Percentiles rank a stretch among this genome's conserved stretches.
phyloP scores from a whole-genome alignment of 1,140 invertebrate species.

The Aphelenchoides besseyi region DNA sequence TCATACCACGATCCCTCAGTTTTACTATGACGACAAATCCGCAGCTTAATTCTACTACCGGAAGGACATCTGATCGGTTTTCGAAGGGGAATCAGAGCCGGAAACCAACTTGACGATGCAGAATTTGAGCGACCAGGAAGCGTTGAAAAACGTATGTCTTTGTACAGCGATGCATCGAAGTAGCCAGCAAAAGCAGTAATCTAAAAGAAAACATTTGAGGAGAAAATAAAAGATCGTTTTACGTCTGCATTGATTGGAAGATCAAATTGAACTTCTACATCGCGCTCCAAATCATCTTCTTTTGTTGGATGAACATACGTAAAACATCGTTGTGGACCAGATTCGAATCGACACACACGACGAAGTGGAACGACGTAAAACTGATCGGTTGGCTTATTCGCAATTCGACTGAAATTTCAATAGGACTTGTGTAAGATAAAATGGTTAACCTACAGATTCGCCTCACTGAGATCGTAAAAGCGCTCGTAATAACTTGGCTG shows the following conservation, averaged over 20 bases:
- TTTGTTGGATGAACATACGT: slow-evolving; percentile 49
- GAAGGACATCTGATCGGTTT: slow-evolving; percentile 34
- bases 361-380: slow-evolving; percentile 50
- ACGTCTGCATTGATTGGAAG: slow-evolving; percentile 4
- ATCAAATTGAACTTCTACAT: slow-evolving; percentile 29
- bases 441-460: background rate
- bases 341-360: slow-evolving; percentile 30
- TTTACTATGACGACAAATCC: slow-evolving; percentile 47
- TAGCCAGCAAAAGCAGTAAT: slow-evolving; percentile 59
- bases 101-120: slow-evolving; percentile 49
- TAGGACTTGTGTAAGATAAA: background rate
- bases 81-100: slow-evolving; percentile 52
- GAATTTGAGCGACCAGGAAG: background rate
- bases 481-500: background rate
- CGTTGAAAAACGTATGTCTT: slow-evolving; percentile 39
- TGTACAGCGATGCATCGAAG: slow-evolving; percentile 49
- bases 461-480: background rate
- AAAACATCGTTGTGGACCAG: slow-evolving; percentile 35
- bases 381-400: slow-evolving; percentile 31
- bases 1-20: slow-evolving; percentile 56
- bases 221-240: slow-evolving; percentile 3
- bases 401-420: background rate
- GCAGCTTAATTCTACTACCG: slow-evolving; percentile 32
- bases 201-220: slow-evolving; percentile 34
- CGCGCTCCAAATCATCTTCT: background rate